Conservation (phyloP, 2,888 invertebrate genomes). For the Galerucella pusilla region DNA sequence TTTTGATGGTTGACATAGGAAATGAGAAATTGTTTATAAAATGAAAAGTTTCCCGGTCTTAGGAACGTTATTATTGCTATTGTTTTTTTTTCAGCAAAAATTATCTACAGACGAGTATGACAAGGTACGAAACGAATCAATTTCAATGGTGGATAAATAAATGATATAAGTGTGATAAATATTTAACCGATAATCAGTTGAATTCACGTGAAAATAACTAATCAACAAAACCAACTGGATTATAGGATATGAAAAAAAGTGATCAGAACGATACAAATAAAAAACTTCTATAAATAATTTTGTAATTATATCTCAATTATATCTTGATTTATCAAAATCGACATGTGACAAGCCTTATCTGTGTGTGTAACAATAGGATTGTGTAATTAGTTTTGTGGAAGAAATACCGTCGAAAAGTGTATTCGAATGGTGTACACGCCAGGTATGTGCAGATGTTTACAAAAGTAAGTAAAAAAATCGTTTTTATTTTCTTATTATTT, state of each 20-base stretch:
- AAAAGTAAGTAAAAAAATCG: slow-evolving; percentile 67
- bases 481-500: background rate
- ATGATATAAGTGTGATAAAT: slow-evolving; percentile 2
- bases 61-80: background rate
- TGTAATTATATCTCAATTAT: slow-evolving; percentile 27
- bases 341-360: slow-evolving; percentile 44
- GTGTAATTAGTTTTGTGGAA: background rate
- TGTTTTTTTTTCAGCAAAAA: background rate
- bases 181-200: background rate
- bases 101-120: background rate
- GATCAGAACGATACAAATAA: background rate
- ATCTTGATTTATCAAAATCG: slow-evolving; percentile 37
- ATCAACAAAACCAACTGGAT: background rate
- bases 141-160: background rate
- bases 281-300: slow-evolving; percentile 10
- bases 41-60: too few species aligned
- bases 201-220: background rate
- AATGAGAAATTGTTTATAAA: too few species aligned
- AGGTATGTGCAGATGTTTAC: slow-evolving; percentile 69
- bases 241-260: background rate
- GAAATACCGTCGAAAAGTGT: background rate
- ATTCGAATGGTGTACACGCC: slow-evolving; percentile 25
- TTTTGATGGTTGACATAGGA: too few species aligned
- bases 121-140: background rate
- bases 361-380: slow-evolving; percentile 26